A percentile compares a stretch with the other conserved stretches of the same genome.
phyloP scores from a whole-genome alignment of 23 tunicate genomes.

The Trididemnum nubilum region DNA sequence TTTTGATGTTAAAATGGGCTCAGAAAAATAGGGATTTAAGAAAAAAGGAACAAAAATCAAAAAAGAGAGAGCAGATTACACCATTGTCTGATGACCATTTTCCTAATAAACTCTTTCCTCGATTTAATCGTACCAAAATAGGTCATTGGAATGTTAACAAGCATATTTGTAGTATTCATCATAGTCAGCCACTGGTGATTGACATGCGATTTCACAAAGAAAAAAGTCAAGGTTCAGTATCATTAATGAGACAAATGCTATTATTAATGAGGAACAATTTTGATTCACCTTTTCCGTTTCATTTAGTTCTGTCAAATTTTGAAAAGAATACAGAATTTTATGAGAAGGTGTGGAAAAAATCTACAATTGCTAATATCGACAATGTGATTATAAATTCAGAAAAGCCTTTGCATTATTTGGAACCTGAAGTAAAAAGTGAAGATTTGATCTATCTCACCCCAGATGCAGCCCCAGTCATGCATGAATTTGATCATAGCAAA shows the following conservation, averaged over 20 bases:
- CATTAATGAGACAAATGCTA: slow-evolving; percentile 12
- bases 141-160: neutral
- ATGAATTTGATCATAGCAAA: slow-evolving; percentile 37
- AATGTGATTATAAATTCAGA: neutral
- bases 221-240: neutral
- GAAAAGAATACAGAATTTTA: slow-evolving; percentile 5
- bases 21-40: neutral
- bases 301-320: slow-evolving; percentile 17
- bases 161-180: neutral
- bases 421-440: slow-evolving; percentile 18
- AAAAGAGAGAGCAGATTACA: neutral
- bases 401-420: neutral
- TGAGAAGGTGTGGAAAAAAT: neutral
- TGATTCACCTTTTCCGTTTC: neutral
- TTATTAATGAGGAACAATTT: neutral
- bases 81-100: neutral
- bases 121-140: neutral
- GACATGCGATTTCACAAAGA: slow-evolving; percentile 37
- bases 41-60: neutral
- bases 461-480: slow-evolving; percentile 46
- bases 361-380: neutral
- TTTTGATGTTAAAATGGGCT: slow-evolving; percentile 25
- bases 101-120: neutral
- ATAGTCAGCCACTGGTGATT: slow-evolving; percentile 20
- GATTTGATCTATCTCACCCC: slow-evolving; percentile 63